Conservation (phyloP, 2,797 vertebrate genomes). For the Macroramphosus scolopax region DNA sequence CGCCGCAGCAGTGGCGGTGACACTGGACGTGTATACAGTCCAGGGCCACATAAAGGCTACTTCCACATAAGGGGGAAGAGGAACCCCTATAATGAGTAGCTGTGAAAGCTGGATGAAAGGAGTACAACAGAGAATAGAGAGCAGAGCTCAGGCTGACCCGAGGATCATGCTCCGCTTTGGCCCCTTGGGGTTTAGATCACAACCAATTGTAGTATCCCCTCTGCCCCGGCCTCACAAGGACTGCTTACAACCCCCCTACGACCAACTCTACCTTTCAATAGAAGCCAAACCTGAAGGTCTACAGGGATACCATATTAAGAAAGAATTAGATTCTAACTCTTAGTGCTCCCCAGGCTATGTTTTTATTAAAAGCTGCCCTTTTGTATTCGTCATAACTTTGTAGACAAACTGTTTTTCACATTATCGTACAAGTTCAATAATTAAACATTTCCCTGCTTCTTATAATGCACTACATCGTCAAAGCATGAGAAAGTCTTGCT, state of each 20-base stretch:
- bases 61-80: slow-evolving; percentile 52
- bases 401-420: slow-evolving; percentile 28
- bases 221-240: slow-evolving; percentile 34
- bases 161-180: slow-evolving; percentile 59
- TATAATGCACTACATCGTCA: slow-evolving; percentile 44
- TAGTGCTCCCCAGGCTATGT: slow-evolving; percentile 20
- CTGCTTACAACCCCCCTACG: slow-evolving; percentile 31
- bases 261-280: slow-evolving; percentile 13
- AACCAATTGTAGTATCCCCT: slow-evolving; percentile 64
- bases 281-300: slow-evolving; percentile 15
- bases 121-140: slow-evolving; percentile 49
- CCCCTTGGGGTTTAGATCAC: slow-evolving; percentile 69
- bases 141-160: slow-evolving; percentile 47
- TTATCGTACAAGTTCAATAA: slow-evolving; percentile 30
- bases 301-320: slow-evolving; percentile 9
- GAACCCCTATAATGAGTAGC: slow-evolving; percentile 66
- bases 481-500: slow-evolving; percentile 37
- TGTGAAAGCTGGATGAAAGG: slow-evolving; percentile 62
- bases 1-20: slow-evolving; percentile 22
- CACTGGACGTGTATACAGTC: slow-evolving; percentile 35
- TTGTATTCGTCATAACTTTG: slow-evolving; percentile 36
- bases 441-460: slow-evolving; percentile 16
- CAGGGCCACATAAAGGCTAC: slow-evolving; percentile 35
- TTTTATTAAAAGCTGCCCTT: slow-evolving; percentile 26
- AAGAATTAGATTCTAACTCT: slow-evolving; percentile 29